These are phyloP conservation scores for Papilio glaucus DNA, from an alignment of 1,140 invertebrate species.

Conservation along the genomic window DNA sequence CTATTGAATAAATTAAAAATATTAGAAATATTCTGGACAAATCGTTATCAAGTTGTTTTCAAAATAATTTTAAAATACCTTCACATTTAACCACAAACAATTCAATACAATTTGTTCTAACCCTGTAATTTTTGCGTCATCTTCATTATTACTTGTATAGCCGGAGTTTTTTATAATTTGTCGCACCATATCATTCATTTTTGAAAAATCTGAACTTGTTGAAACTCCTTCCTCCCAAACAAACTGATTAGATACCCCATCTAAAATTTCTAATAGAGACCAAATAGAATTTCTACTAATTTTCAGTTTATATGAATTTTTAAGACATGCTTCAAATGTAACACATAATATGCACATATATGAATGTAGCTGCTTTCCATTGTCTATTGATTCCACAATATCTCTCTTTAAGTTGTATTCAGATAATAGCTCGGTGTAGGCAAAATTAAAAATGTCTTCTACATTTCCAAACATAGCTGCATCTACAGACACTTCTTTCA, in stretches of 20 bases:
- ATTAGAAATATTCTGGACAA: background rate
- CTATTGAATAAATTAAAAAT: slow-evolving; percentile 62
- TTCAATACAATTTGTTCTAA: slow-evolving; percentile 88
- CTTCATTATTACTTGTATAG: slow-evolving; percentile 46
- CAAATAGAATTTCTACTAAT: slow-evolving; percentile 47
- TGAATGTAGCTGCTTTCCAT: slow-evolving; percentile 73
- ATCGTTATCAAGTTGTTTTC: slow-evolving; percentile 27
- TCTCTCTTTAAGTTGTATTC: slow-evolving; percentile 57
- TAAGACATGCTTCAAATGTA: slow-evolving; percentile 56
- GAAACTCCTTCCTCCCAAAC: slow-evolving; percentile 56
- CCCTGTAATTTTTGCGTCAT: slow-evolving; percentile 81
- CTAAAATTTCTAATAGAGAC: slow-evolving; percentile 60
- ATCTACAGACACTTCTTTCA: slow-evolving; percentile 38
- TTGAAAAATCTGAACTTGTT: slow-evolving; percentile 82
- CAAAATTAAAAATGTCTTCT: slow-evolving; percentile 66
- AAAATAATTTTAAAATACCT: slow-evolving; percentile 80
- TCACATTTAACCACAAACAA: slow-evolving; percentile 91
- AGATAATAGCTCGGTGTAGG: slow-evolving; percentile 51
- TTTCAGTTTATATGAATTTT: slow-evolving; percentile 52
- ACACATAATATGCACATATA: slow-evolving; percentile 61
- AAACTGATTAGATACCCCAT: slow-evolving; percentile 65
- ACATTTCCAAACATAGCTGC: slow-evolving; percentile 43
- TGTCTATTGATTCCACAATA: slow-evolving; percentile 68
- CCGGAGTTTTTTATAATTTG: slow-evolving; percentile 73
- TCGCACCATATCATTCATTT: slow-evolving; percentile 84